phyloP scores from a whole-genome alignment of 2,113 vertebrate species.

The Pterocles gutturalis region DNA sequence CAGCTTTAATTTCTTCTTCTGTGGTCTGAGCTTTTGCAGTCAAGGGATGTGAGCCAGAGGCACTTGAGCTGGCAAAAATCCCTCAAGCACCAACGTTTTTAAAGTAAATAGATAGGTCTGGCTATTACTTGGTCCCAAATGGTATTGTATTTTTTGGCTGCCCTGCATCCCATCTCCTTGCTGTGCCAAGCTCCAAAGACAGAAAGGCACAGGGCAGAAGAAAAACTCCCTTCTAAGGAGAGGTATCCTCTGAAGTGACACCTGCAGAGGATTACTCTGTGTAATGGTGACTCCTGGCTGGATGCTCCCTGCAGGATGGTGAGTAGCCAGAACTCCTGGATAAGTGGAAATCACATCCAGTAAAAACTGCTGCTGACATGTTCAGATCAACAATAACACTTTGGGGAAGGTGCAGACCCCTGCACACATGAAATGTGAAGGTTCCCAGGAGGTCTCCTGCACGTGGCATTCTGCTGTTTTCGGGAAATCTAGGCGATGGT shows the following conservation, averaged over 20 bases:
- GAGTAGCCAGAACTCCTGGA: not conserved
- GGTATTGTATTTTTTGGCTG: not conserved
- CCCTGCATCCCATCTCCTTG: not conserved
- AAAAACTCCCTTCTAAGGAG: not conserved
- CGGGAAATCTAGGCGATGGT: accelerated
- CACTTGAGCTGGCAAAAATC: not conserved
- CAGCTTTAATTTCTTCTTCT: constrained; percentile 5
- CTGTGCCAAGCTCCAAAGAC: not conserved
- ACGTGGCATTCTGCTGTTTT: not conserved
- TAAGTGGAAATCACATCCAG: not conserved
- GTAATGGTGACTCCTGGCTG: not conserved
- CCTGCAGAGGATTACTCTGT: not conserved
- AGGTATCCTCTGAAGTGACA: not conserved
- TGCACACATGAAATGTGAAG: not conserved
- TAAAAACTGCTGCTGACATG: not conserved
- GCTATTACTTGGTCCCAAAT: not conserved
- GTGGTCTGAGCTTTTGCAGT: not conserved
- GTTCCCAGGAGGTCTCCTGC: not conserved
- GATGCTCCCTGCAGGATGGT: not conserved
- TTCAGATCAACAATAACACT: not conserved
- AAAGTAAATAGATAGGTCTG: constrained; percentile 9
- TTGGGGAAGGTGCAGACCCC: not conserved
- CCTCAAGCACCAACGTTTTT: not conserved
- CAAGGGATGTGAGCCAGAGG: not conserved
- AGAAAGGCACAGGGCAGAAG: not conserved